These are phyloP conservation scores for Drosophila longiperda DNA, from an alignment of 2,888 invertebrate species.

Conservation along the genomic window DNA sequence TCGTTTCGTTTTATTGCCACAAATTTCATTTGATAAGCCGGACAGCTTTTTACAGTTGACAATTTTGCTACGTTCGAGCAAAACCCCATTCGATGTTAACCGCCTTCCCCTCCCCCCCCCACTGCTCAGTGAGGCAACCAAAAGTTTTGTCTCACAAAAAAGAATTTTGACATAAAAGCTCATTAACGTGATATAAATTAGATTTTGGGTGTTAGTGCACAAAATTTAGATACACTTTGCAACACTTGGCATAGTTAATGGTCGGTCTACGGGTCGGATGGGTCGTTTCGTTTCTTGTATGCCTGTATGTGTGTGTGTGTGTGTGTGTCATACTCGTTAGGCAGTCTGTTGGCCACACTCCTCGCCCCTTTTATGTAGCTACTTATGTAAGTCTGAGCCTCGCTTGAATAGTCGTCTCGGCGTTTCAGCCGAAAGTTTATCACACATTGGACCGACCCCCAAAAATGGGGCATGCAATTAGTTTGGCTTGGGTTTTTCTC, in stretches of 20 bases:
- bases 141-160: constrained; percentile 33
- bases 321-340: constrained; percentile 41
- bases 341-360: constrained; percentile 38
- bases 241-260: constrained; percentile 70
- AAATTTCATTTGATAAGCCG: constrained; percentile 76
- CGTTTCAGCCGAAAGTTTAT: constrained; percentile 40
- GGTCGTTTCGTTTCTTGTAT: constrained; percentile 4
- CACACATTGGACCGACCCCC: constrained; percentile 53
- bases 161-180: constrained; percentile 71
- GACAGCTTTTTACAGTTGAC: constrained; percentile 78
- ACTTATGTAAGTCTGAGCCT: constrained; percentile 16
- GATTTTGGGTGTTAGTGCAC: constrained; percentile 75
- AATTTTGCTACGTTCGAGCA: constrained; percentile 48
- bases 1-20: constrained; percentile 75
- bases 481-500: constrained; percentile 26
- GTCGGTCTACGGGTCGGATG: constrained; percentile 26
- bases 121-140: not conserved
- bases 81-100: constrained; percentile 12
- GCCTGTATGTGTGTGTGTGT: constrained; percentile 13
- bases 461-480: constrained; percentile 52
- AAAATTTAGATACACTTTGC: constrained; percentile 68
- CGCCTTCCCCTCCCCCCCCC: constrained; percentile 2
- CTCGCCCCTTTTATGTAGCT: not conserved
- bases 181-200: constrained; percentile 80
- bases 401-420: not conserved